These are phyloP conservation scores for Graphium colonna DNA, from an alignment of 2,888 invertebrate genomes.

Conservation along the genomic window DNA sequence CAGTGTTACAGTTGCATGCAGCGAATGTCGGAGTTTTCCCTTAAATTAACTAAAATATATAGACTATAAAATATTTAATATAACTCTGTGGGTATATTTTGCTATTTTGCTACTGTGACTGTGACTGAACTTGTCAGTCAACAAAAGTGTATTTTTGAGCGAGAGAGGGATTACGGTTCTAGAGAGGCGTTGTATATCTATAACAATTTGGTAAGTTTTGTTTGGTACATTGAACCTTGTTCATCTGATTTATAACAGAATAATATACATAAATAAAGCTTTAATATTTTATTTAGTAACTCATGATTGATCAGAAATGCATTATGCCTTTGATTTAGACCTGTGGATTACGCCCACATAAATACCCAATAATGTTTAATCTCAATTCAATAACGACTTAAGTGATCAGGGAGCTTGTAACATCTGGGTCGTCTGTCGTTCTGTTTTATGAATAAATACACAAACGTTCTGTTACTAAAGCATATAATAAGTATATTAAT, in stretches of 20 bases:
- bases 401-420: neutral
- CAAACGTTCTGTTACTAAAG: neutral
- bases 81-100: neutral
- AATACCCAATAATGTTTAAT: slow-evolving; percentile 4
- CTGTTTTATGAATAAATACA: neutral
- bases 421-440: slow-evolving; percentile 4
- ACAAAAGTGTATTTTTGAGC: slow-evolving; percentile 10
- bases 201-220: slow-evolving; percentile 16
- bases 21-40: too few species aligned
- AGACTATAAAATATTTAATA: too few species aligned
- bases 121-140: slow-evolving; percentile 9
- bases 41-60: too few species aligned
- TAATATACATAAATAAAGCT: neutral
- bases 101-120: neutral
- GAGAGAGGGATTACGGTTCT: slow-evolving; percentile 13
- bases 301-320: neutral
- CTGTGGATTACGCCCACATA: slow-evolving; percentile 14
- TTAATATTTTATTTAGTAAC: neutral
- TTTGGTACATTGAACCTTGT: neutral
- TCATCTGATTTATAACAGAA: neutral
- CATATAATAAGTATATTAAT: neutral
- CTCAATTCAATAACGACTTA: slow-evolving; percentile 3
- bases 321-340: neutral
- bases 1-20: too few species aligned
- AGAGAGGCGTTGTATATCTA: slow-evolving; percentile 5